Base-by-base conservation (phyloP, 2,888 invertebrate genomes). In the Melitaea athalia region DNA sequence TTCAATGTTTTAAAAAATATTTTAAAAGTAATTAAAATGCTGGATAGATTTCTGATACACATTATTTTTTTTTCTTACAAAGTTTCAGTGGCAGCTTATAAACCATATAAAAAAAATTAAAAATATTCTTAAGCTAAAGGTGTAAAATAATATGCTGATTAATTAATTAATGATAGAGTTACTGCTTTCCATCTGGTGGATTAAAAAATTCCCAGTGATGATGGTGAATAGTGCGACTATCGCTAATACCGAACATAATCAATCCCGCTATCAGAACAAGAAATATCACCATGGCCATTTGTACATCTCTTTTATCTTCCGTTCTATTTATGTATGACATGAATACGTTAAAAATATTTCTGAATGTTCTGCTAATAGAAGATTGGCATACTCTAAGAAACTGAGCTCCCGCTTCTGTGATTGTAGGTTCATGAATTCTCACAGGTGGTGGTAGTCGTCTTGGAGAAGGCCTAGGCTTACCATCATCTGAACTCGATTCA, bases 191-290 rank as follows among this genome's bases (percentile, higher is more conserved):
- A 71, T 95, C 95, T 10, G 97, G 97, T 12, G 97, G 97, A 89
- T 97, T 97, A 78, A 97, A 96, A 85, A 95, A 97, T 84, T 97
- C 97, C 97, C 97, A 97, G 78, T 97, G 97, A 83, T 97, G 96
- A 77, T 96, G 95, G 83, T 97, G 96, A 74, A 96, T 94, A 62
- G 95, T 95, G 67, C 95, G 94, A 72, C 95, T 94, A 74, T 95
- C 95, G 71, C 96, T 95, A 70, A 96, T 94, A 63, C 96, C 95
- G 74, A 97, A 93, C 86, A 97, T 93, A 72, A 97, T 94, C 70
- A 97, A 92, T 15, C 96, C 96, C 63, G 96, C 96, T 49, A 97
- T 94, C 72, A 97, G 91, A 63, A 97, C 94, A 69, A 98, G 93
- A 72, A 97, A 94, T 80, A 97, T 95, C 67, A 97, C 95, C 77